Base-by-base conservation (phyloP, 2,113 vertebrate genomes). In the rat (Rattus norvegicus) region DNA sequence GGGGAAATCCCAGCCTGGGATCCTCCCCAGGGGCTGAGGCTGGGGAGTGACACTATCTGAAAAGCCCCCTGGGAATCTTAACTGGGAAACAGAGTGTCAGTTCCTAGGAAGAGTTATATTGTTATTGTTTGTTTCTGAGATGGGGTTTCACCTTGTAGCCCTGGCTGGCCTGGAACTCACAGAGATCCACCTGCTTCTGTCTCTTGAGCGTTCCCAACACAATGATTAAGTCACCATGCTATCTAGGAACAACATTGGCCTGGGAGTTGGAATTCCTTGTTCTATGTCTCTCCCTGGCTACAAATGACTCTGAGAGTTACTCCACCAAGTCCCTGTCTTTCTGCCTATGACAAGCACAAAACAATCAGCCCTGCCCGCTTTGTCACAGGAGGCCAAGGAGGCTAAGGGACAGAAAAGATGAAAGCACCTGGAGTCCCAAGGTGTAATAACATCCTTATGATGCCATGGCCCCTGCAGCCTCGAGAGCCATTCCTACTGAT, bases 331-430 rank as follows among this genome's bases (percentile, higher is more conserved):
- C 67, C 92, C 26, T n/a, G 81, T 83, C 69, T 73, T 72, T 80
- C 90, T 59, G 33, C 61, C 39, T 80, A 33, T 36, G 39, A 14
- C 33, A 63, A 39, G 86, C 39, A 8, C n/a, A 24, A 59, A 47
- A 49, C 10, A 0, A 0, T 36, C 47, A 39, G 10, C 65, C 76
- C 70, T 49, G 3, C 28, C 59, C 86, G 0, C 54, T 77, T 80
- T 47, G 56, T 79, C 75, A 47, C 1, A 9, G 67, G 63, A 47
- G 63, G 13, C 54, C 28, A n/a, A 52, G 75, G 69, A 80, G 47
- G 26, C 72, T 85, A 61, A 75, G 56, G 52, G 59, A 30, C 1
- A 5, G 70, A 72, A 43, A 59, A 72, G 95, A 30, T 63, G 72
- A 67, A 84, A 96, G 86, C 54, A 26, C 0, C 0, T 24, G 33